Base-by-base conservation (phyloP, 2,888 invertebrate genomes). In the Chrysolina oricalcia region DNA sequence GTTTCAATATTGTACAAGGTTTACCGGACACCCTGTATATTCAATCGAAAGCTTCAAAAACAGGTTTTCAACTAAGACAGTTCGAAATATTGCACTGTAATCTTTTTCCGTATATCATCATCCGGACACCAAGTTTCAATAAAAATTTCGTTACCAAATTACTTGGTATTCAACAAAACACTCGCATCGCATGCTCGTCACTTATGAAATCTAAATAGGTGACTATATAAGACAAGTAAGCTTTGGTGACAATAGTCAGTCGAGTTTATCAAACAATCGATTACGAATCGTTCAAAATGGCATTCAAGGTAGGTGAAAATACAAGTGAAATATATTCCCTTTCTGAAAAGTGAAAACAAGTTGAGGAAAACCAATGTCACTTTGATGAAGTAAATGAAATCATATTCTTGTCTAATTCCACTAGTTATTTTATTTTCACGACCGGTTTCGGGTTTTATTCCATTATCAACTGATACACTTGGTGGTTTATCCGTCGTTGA, bases 281-380 rank as follows among this genome's bases (percentile, higher is more conserved):
- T 35, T 13, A 59, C 35, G 35, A 68, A 53, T 40, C 21, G 64
- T 65, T 75, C 70, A 77, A 75, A 77, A 84, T 84, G 84, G 82
- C 81, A 75, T 72, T 82, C 64, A 81, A 82, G 83, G 84, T 84
- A 82, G 77, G 84, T 81, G 69, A 68, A 68, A 68, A 15, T 35
- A 40, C 35, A 68, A 67, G 67, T 67, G 48, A 67, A 35, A 8
- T 27, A 15, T 21, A n/a, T 40, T 40, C 19, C 11, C 19, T 35
- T 0, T 40, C 53, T 68, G 53, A 48, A 2, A 50, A 50, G 67
- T 50, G 50, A 19, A 67, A 19, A 9, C 17, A 15, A 8, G 13
- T 17, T 21, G 23, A 53, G 50, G 19, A 21, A 53, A 50, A 17
- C 17, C 8, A 50, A 50, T n/a, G n/a, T n/a, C n/a, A n/a, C n/a